These are phyloP conservation scores for Tridacna gigas DNA, from an alignment of 2,888 invertebrate species.

Conservation along the genomic window DNA sequence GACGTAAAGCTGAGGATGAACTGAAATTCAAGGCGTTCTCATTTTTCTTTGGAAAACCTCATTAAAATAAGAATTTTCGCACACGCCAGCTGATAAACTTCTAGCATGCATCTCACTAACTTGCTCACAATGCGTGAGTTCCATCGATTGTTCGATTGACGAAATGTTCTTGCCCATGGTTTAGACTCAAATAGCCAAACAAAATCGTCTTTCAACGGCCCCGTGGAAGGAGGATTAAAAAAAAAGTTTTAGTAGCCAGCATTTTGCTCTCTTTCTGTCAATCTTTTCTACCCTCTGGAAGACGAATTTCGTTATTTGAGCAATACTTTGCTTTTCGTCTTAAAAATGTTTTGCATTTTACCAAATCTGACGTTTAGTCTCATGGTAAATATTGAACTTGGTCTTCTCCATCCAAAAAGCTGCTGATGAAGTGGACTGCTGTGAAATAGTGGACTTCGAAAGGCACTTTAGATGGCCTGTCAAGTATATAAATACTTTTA, in stretches of 20 bases:
- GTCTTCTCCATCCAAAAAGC: too few species aligned
- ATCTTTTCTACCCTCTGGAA: neutral
- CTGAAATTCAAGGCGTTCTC: conserved; percentile 12
- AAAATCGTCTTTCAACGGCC: neutral
- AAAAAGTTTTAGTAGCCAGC: neutral
- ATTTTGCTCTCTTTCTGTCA: neutral
- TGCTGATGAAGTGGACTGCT: too few species aligned
- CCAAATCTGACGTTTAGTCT: too few species aligned
- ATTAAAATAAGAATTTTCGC: neutral
- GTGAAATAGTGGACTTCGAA: too few species aligned
- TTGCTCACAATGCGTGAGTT: neutral
- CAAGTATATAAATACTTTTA: too few species aligned
- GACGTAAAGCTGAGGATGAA: conserved; percentile 8
- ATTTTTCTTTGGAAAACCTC: conserved; percentile 7
- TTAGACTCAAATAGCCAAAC: too few species aligned
- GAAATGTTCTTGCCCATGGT: too few species aligned
- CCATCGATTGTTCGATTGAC: too few species aligned
- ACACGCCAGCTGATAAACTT: neutral
- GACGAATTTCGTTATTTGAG: neutral
- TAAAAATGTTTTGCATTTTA: too few species aligned
- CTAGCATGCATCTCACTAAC: neutral
- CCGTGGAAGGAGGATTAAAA: neutral
- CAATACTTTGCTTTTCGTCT: too few species aligned
- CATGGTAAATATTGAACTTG: too few species aligned
- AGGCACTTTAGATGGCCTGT: too few species aligned